Evolutionary conservation across 2,888 invertebrate genomes (phyloP).

Genomic region (Noctuana brunneofusca): DNA sequence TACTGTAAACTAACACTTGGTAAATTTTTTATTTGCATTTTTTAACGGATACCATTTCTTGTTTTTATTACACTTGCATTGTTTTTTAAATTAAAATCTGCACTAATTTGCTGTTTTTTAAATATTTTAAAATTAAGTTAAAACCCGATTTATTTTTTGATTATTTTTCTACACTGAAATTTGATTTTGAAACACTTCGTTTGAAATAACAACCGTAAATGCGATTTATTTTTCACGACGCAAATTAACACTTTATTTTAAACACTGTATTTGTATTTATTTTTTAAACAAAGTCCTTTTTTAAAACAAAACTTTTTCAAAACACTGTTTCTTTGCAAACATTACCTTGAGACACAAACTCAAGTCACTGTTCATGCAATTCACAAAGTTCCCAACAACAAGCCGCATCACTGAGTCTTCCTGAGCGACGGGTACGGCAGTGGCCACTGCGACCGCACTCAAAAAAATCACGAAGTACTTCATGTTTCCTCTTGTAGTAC

Average conservation of each 20-base stretch:
- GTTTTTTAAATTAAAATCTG: no score
- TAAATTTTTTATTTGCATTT: no score
- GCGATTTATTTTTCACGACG: neutral
- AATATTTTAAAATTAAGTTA: no score
- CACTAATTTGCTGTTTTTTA: no score
- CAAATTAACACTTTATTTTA: neutral
- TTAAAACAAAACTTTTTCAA: neutral
- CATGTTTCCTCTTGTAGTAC: slow-evolving; percentile 56
- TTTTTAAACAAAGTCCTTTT: slow-evolving; percentile 11
- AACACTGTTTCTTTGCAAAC: neutral
- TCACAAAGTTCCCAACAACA: slow-evolving; percentile 63
- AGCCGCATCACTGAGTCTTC: slow-evolving; percentile 64
- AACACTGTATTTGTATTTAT: slow-evolving; percentile 16
- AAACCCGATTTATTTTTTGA: no score
- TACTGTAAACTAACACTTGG: no score
- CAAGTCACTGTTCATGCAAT: slow-evolving; percentile 73
- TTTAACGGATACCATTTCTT: no score
- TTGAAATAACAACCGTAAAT: neutral
- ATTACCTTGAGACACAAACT: slow-evolving; percentile 73
- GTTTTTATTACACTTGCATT: no score
- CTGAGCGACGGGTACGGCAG: slow-evolving; percentile 59
- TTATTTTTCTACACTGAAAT: no score
- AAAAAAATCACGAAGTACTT: slow-evolving; percentile 64
- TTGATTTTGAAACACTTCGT: neutral
- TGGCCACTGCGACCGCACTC: slow-evolving; percentile 58